phyloP scores from a whole-genome alignment of 2,888 invertebrate species.

The Plebejus argus region DNA sequence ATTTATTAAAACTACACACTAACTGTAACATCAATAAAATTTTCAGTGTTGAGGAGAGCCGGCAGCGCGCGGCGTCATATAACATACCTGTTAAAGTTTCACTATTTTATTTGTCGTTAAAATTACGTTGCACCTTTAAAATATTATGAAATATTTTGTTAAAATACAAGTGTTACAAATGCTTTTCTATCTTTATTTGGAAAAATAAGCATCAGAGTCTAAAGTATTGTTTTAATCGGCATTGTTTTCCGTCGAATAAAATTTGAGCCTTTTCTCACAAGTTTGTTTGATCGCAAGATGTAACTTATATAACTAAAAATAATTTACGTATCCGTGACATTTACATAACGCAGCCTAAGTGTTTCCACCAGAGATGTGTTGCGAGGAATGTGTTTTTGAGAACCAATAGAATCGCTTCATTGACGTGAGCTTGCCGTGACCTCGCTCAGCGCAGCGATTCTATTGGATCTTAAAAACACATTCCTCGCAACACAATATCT shows the following conservation, averaged over 20 bases:
- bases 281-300: too few relatives aligned
- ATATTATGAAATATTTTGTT: background rate
- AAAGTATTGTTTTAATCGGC: too few relatives aligned
- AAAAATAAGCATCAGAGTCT: background rate
- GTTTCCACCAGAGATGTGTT: too few relatives aligned
- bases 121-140: conserved; percentile 11
- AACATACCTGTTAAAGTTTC: conserved; percentile 8
- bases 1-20: background rate
- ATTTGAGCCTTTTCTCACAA: too few relatives aligned
- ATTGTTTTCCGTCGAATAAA: too few relatives aligned
- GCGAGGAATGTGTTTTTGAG: too few relatives aligned
- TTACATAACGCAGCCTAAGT: too few relatives aligned
- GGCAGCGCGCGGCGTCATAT: background rate
- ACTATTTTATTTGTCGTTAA: conserved; percentile 2
- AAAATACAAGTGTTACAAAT: background rate
- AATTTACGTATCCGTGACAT: too few relatives aligned
- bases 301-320: too few relatives aligned
- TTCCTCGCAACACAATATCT: too few relatives aligned
- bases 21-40: background rate
- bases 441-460: background rate
- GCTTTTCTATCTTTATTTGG: background rate
- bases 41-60: background rate
- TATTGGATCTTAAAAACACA: too few relatives aligned
- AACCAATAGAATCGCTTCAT: too few relatives aligned
- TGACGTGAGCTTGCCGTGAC: background rate